Conservation (phyloP, 2,888 invertebrate species). For the Nephrocerus scutellatus region DNA sequence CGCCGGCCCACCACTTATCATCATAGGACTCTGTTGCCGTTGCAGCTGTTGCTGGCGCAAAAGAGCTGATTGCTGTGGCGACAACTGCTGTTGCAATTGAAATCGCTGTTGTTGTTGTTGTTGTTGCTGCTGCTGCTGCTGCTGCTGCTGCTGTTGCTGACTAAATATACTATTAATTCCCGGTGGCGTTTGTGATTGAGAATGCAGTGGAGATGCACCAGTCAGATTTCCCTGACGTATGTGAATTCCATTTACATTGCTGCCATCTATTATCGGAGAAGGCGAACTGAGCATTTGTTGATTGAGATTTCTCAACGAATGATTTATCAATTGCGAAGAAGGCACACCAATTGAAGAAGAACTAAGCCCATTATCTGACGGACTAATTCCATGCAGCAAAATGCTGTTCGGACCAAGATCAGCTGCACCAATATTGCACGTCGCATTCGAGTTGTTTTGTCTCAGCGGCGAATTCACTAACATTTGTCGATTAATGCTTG, state of each 20-base stretch:
- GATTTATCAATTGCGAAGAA: constrained; percentile 30
- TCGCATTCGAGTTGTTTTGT: too few species aligned
- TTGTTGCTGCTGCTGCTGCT: constrained; percentile 26
- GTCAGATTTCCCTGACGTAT: too few species aligned
- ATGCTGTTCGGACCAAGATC: too few species aligned
- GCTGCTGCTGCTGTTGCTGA: constrained; percentile 28
- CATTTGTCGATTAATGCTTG: constrained; percentile 13
- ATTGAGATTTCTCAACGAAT: too few species aligned
- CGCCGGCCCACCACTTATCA: constrained; percentile 16
- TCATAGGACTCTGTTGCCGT: constrained; percentile 26
- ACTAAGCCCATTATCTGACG: constrained; percentile 24
- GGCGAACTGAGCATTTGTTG: too few species aligned
- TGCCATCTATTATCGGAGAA: too few species aligned
- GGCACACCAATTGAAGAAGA: constrained; percentile 31
- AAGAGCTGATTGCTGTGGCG: constrained; percentile 24
- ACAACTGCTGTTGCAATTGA: constrained; percentile 32
- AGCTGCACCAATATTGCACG: too few species aligned
- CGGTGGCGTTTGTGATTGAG: constrained; percentile 23
- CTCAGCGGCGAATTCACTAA: constrained; percentile 37
- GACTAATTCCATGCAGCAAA: too few species aligned
- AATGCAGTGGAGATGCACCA: too few species aligned
- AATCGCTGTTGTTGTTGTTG: constrained; percentile 14
- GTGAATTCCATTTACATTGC: too few species aligned
- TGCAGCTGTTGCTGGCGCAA: constrained; percentile 28
- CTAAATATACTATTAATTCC: constrained; percentile 32